Percentiles rank a stretch among this genome's conserved stretches.
Conservation (phyloP, 1,140 invertebrate genomes). For the Drosophila azteca region DNA sequence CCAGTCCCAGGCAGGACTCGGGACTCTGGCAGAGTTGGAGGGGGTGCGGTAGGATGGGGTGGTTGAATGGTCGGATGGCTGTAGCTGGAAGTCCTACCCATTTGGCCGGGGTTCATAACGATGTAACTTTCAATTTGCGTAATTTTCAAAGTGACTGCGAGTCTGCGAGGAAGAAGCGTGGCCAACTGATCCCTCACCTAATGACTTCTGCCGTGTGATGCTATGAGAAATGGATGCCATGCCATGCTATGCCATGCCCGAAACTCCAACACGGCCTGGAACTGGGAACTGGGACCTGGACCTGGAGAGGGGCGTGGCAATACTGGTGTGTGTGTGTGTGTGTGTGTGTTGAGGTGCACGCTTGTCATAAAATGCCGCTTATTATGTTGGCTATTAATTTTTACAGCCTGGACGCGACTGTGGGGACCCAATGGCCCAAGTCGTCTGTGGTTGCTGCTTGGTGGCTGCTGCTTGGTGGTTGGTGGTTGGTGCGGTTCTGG, state of each 20-base stretch:
- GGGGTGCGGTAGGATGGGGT: too few relatives aligned
- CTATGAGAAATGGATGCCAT: slow-evolving; percentile 56
- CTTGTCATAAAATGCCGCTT: slow-evolving; percentile 81
- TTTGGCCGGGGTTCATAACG: slow-evolving; percentile 51
- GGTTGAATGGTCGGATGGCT: background rate
- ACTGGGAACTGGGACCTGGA: background rate
- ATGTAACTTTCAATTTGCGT: slow-evolving; percentile 81
- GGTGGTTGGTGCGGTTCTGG: slow-evolving; percentile 11
- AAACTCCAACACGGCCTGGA: slow-evolving; percentile 1
- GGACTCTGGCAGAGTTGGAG: too few relatives aligned
- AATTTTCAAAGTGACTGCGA: slow-evolving; percentile 71
- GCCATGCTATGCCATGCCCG: slow-evolving; percentile 22
- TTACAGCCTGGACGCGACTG: slow-evolving; percentile 72
- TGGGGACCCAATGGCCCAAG: slow-evolving; percentile 32
- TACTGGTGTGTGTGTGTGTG: slow-evolving; percentile 5
- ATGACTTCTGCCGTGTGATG: slow-evolving; percentile 65
- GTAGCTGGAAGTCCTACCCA: slow-evolving; percentile 23
- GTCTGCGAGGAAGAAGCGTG: slow-evolving; percentile 38
- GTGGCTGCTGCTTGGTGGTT: slow-evolving; percentile 12
- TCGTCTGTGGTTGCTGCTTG: slow-evolving; percentile 24
- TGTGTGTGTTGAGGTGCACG: slow-evolving; percentile 66
- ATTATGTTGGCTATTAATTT: slow-evolving; percentile 82
- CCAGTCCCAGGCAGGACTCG: background rate
- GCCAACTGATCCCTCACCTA: slow-evolving; percentile 76
- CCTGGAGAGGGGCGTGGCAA: slow-evolving; percentile 44